Evolutionary conservation across 2,888 invertebrate species (phyloP).

Genomic region (Merodon equestris): DNA sequence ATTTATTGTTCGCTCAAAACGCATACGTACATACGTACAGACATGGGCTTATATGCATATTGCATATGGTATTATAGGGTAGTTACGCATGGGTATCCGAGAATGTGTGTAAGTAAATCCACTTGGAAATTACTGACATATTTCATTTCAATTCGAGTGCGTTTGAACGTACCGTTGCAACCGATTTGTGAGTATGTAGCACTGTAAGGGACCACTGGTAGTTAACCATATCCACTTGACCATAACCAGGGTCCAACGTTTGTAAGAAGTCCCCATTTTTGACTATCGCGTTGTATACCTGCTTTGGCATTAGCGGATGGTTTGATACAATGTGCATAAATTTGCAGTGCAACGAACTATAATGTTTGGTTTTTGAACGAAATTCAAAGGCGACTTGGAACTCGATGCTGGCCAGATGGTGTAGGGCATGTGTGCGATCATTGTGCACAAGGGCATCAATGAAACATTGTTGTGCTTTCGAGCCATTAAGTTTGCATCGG

Average conservation of each 20-base stretch:
- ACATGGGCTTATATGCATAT: constrained; percentile 2
- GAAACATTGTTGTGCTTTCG: too few species aligned
- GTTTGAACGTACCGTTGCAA: constrained; percentile 6
- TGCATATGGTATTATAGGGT: too few species aligned
- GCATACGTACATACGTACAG: too few species aligned
- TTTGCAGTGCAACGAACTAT: constrained; percentile 24
- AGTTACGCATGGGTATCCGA: too few species aligned
- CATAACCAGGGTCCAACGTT: neutral
- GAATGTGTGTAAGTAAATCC: neutral
- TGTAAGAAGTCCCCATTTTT: neutral
- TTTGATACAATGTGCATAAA: constrained; percentile 28
- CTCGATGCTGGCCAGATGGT: too few species aligned
- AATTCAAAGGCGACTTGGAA: too few species aligned
- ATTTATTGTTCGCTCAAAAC: constrained; percentile 23
- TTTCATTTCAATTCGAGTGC: constrained; percentile 5
- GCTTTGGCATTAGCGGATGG: constrained; percentile 16
- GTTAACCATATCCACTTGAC: neutral
- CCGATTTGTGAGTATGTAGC: constrained; percentile 7
- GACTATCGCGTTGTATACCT: constrained; percentile 8
- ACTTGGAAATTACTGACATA: constrained; percentile 15
- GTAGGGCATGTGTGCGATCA: too few species aligned
- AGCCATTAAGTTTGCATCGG: too few species aligned
- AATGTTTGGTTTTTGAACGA: constrained; percentile 10
- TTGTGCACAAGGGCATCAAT: too few species aligned
- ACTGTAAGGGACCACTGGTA: neutral